A percentile compares a stretch with the other conserved stretches of the same genome.
These are phyloP conservation scores for Drosophila ohnishii DNA, from an alignment of 1,140 invertebrate genomes.

Conservation along the genomic window DNA sequence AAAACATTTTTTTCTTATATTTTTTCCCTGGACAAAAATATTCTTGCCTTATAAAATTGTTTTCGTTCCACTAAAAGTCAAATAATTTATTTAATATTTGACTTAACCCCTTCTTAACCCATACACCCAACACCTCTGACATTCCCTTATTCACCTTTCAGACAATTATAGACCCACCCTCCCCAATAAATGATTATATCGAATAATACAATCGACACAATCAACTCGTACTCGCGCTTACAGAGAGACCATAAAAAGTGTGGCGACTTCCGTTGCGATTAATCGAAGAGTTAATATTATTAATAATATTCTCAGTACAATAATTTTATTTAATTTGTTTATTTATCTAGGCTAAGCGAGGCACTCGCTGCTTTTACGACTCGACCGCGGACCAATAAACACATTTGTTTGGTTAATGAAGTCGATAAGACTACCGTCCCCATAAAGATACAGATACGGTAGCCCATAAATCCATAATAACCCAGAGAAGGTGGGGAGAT, in stretches of 20 bases:
- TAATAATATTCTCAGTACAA: constrained; percentile 71
- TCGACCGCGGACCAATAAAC: constrained; percentile 56
- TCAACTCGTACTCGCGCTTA: background rate
- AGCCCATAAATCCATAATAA: constrained; percentile 63
- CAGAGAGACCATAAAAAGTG: constrained; percentile 16
- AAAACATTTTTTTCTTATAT: too few species aligned
- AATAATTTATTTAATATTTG: too few species aligned
- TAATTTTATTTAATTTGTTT: constrained; percentile 81
- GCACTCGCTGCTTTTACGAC: constrained; percentile 35
- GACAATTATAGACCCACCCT: background rate
- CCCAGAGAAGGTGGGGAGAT: constrained; percentile 24
- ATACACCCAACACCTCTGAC: background rate
- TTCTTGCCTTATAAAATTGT: too few species aligned
- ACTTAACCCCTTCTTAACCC: background rate
- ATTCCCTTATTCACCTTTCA: background rate
- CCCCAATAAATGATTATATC: constrained; percentile 29
- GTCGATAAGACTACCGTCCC: constrained; percentile 72
- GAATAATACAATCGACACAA: constrained; percentile 11
- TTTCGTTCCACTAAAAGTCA: too few species aligned
- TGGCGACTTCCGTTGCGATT: constrained; percentile 38
- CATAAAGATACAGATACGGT: constrained; percentile 74
- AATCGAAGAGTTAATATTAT: constrained; percentile 51
- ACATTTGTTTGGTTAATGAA: constrained; percentile 79
- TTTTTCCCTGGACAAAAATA: too few species aligned
- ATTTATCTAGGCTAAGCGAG: constrained; percentile 68